Percentiles rank a stretch among this genome's conserved stretches.
These are phyloP conservation scores for Sminthopsis crassicaudata DNA, from an alignment of 2,113 vertebrate genomes.

Conservation along the genomic window DNA sequence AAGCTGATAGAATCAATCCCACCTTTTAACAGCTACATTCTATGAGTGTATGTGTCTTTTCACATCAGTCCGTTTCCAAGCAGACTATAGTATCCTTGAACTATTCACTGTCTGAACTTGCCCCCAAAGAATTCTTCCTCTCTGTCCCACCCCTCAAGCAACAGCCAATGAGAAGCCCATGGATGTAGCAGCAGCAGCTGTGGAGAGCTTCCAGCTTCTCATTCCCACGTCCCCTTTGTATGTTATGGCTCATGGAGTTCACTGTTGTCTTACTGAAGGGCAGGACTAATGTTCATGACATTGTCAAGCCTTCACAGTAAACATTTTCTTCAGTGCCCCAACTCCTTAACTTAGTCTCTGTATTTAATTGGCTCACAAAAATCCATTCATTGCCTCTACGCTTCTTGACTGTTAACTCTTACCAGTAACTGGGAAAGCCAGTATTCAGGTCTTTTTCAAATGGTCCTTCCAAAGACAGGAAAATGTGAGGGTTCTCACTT, in stretches of 20 bases:
- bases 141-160: constrained; percentile 55
- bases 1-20: not conserved
- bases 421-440: constrained; percentile 6
- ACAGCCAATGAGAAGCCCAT: constrained; percentile 74
- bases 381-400: constrained; percentile 47
- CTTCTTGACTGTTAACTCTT: constrained; percentile 46
- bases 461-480: constrained; percentile 28
- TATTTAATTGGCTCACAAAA: constrained; percentile 30
- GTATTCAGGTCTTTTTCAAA: constrained; percentile 48
- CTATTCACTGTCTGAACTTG: constrained; percentile 77
- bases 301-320: constrained; percentile 50
- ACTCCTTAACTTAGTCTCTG: constrained; percentile 26
- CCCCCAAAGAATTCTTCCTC: constrained; percentile 71
- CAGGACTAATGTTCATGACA: constrained; percentile 46
- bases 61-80: constrained; percentile 35
- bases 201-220: constrained; percentile 69
- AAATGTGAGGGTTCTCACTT: constrained; percentile 2
- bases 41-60: constrained; percentile 43
- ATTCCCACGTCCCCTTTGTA: constrained; percentile 63
- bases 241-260: constrained; percentile 58
- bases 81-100: constrained; percentile 64
- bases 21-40: constrained; percentile 49
- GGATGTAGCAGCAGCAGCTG: constrained; percentile 57
- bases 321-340: constrained; percentile 37
- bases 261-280: constrained; percentile 46